Conservation (phyloP, 1,140 invertebrate genomes). For the Dicyema japonicum region DNA sequence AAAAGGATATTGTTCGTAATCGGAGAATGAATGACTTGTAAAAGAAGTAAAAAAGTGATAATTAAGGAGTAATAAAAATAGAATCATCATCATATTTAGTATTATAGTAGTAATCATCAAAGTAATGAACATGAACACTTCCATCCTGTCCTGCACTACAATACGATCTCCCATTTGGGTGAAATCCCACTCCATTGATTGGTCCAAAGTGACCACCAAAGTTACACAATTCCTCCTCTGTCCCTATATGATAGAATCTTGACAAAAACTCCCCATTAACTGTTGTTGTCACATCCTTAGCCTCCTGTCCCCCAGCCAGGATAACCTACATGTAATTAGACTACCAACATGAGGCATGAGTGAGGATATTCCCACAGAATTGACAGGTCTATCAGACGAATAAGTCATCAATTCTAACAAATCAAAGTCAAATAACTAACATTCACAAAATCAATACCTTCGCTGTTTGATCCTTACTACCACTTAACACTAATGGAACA, state of each 20-base stretch:
- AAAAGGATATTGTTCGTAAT: no score
- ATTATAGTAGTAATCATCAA: no score
- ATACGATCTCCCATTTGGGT: conserved; percentile 65
- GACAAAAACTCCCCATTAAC: conserved; percentile 92
- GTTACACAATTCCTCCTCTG: conserved; percentile 88
- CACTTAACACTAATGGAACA: no score
- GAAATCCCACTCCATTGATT: conserved; percentile 85
- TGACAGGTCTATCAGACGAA: conserved; percentile 73
- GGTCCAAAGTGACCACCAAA: conserved; percentile 97
- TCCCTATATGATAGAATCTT: conserved; percentile 83
- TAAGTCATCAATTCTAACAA: conserved; percentile 58
- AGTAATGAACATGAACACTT: no score
- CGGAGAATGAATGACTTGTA: no score
- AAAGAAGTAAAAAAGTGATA: no score
- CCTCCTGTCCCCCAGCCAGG: conserved; percentile 79
- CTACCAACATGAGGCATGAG: conserved; percentile 47
- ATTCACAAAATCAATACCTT: conserved; percentile 1
- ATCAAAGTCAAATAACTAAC: conserved; percentile 49
- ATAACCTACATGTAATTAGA: conserved; percentile 30
- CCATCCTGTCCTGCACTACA: no score
- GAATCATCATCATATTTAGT: no score
- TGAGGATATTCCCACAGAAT: conserved; percentile 73
- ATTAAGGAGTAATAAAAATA: no score
- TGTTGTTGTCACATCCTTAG: conserved; percentile 89
- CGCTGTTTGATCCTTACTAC: conserved; percentile 4